Evolutionary conservation across 2,797 vertebrate species (phyloP), one percentile per base, ranked within the genome.

Genomic region (Erpetoichthys calabaricus): DNA sequence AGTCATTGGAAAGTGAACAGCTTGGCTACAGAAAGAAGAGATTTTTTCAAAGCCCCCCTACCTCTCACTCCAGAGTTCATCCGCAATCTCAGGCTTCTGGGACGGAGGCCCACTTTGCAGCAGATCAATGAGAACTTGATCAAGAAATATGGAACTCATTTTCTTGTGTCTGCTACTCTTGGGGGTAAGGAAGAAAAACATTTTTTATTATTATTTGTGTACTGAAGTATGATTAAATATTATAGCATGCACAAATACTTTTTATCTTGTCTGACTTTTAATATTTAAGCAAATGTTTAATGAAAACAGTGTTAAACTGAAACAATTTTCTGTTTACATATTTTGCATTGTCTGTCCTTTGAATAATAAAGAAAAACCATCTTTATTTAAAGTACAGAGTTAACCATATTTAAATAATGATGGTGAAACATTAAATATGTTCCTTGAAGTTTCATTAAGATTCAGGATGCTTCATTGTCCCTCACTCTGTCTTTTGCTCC

Each of bases 1-100:
- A 97, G 93, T 67, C 91, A 97, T 61, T 99, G 95, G 95, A 99
- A 97, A 71, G 94, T 99, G 82, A 99, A 91, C 75, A 97, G 87
- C 73, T 73, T 98, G 81, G 93, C 88, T 4, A 81, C 95, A 63
- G 94, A 98, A 73, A 94, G 92, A 68, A 91, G 90, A 79, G 91
- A 95, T 64, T 92, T 95, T 77, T 90, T 93, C 71, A 91, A 84
- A 79, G 80, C 94, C 50, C 87, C 91, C 0, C 67, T 96, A 71
- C 92, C 93, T 62, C 81, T 98, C 47, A 91, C 95, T 56, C 95
- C 94, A 0, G 95, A 99, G 73, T 98, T 99, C 74, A 80, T 94
- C 67, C 89, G 94, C 65, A 98, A 96, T 71, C 89, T 99, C 69
- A 89, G 94, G 45, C 85, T 96, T 64, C 85, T 99, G 65, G 95